Percentiles rank a stretch among this genome's conserved stretches.
Evolutionary conservation across 2,797 vertebrate species (phyloP).

Genomic region (Sandelia bainsii): DNA sequence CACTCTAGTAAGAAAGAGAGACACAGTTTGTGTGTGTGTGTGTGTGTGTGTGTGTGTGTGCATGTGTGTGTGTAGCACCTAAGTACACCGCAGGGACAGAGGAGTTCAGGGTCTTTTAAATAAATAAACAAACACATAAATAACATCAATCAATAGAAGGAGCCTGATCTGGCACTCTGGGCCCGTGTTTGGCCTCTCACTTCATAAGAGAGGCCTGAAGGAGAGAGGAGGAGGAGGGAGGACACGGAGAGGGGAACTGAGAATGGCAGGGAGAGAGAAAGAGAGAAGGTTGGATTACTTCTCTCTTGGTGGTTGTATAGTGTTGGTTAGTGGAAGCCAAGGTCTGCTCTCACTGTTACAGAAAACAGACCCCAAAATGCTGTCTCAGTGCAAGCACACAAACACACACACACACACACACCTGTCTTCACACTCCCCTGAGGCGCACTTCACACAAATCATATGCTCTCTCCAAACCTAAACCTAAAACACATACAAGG

Average conservation of each 20-base stretch:
- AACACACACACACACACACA: conserved; percentile 35
- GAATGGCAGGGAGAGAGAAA: conserved; percentile 19
- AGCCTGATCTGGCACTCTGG: conserved; percentile 71
- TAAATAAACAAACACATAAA: conserved; percentile 82
- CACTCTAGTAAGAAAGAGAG: conserved; percentile 17
- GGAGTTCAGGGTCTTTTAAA: conserved; percentile 67
- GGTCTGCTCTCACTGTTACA: conserved; percentile 68
- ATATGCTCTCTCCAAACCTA: conserved; percentile 50
- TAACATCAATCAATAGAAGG: conserved; percentile 74
- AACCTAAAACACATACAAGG: conserved; percentile 49
- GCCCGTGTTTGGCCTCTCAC: conserved; percentile 71
- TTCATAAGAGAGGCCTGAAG: conserved; percentile 66
- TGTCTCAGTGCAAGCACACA: conserved; percentile 27
- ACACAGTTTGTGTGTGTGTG: conserved; percentile 1
- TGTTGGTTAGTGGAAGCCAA: conserved; percentile 63
- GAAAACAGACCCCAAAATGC: conserved; percentile 61
- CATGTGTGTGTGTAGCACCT: conserved; percentile 28
- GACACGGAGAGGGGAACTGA: conserved; percentile 19
- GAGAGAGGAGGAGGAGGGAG: conserved; percentile 24
- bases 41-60: conserved; percentile 22
- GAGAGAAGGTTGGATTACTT: conserved; percentile 67
- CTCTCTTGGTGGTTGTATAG: conserved; percentile 71
- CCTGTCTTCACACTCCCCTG: conserved; percentile 48
- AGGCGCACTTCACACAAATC: conserved; percentile 63
- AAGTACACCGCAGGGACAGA: conserved; percentile 73